A percentile compares a stretch with the other conserved stretches of the same genome.
These are phyloP conservation scores for Vireo altiloquus DNA, from an alignment of 2,113 vertebrate species.

Conservation along the genomic window DNA sequence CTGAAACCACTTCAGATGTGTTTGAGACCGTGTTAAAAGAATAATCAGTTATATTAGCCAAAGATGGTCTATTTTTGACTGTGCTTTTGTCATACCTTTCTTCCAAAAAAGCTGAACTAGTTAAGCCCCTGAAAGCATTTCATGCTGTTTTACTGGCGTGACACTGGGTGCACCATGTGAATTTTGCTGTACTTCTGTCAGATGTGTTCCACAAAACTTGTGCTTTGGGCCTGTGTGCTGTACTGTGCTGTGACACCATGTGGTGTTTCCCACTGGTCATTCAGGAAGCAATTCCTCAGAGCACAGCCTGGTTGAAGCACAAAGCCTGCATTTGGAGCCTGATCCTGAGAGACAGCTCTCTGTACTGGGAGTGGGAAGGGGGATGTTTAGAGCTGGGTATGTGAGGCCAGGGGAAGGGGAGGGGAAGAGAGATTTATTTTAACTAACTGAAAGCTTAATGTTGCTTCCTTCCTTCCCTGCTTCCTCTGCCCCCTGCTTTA, in stretches of 20 bases:
- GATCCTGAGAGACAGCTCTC: neutral
- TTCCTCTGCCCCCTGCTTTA: constrained; percentile 31
- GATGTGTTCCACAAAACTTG: neutral
- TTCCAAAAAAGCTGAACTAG: neutral
- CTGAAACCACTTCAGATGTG: neutral
- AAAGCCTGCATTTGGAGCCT: neutral
- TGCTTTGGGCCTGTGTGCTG: fast-evolving
- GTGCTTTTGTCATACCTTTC: neutral
- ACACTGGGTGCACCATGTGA: fast-evolving
- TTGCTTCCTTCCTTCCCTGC: constrained; percentile 35
- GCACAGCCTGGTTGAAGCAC: neutral
- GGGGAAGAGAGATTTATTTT: constrained; percentile 19
- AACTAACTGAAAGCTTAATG: constrained; percentile 8
- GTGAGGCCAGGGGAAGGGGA: neutral
- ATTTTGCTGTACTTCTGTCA: neutral
- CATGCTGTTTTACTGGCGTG: fast-evolving
- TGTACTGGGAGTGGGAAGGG: neutral
- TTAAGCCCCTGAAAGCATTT: neutral
- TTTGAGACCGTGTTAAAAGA: neutral
- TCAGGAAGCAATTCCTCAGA: neutral
- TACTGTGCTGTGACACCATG: neutral
- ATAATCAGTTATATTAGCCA: neutral
- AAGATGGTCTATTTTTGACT: neutral
- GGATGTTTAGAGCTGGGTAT: neutral
- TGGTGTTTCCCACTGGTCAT: fast-evolving